Evolutionary conservation across 2,113 vertebrate genomes (phyloP), one percentile per base, ranked within the genome.

Genomic region (Campylorhamphus procurvoides): DNA sequence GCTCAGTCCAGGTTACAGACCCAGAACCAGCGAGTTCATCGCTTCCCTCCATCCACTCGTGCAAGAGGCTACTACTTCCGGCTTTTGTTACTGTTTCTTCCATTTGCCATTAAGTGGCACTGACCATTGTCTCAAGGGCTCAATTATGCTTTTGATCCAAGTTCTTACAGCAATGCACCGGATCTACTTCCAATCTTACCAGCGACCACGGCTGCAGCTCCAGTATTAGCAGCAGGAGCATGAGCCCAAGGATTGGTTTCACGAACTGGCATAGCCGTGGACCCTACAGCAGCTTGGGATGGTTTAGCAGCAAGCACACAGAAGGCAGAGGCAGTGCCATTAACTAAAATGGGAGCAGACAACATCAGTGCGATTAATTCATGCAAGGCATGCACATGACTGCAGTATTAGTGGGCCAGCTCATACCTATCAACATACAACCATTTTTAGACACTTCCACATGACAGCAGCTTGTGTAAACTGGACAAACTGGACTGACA

Each of bases 211-310:
- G 97, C 97, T 97, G 97, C 98, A 58, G 98, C 95, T 97, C 96
- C 97, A 79, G 98, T 98, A 96, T 97, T 97, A 98, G 97, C 97
- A 96, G 97, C 96, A 91, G 98, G 99, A 97, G 97, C 97, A 96
- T 98, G 98, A 96, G 99, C 99, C 99, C 99, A 99, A 96, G 99
- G 99, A 98, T 99, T 99, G 98, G 99, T 99, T 94, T 99, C 99
- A 97, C 99, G 98, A 87, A 99, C 98, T 87, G 99, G 99, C 96
- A 99, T 98, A 92, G 99, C 98, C 89, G 98, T 98, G 73, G 99
- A 97, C 92, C 98, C 97, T 95, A 98, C 98, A 96, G 99, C 98
- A 94, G 98, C 95, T 96, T 97, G 97, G 91, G 97, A 95, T 96
- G 98, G 98, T 97, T 97, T 98, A 98, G 98, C 97, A 97, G 98